phyloP scores from a whole-genome alignment of 2,888 invertebrate species.

The Sphaerophoria rueppellii region DNA sequence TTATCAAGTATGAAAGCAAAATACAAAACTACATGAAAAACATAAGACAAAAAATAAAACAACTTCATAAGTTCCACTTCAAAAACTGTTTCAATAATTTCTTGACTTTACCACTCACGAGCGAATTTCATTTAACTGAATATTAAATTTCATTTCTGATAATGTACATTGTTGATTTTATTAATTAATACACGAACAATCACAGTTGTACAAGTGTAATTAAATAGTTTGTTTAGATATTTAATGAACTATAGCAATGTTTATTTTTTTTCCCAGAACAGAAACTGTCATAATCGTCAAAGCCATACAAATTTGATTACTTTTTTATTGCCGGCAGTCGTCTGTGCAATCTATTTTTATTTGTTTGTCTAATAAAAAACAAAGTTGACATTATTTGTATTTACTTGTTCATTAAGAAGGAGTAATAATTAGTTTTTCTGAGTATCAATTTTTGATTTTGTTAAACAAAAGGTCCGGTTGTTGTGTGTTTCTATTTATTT shows the following conservation, averaged over 20 bases:
- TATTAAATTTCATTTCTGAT: slow-evolving; percentile 10
- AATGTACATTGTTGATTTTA: neutral
- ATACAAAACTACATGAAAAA: too few relatives aligned
- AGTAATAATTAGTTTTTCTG: neutral
- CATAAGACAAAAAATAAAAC: too few relatives aligned
- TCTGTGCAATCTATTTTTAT: neutral
- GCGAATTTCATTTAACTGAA: neutral
- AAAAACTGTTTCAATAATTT: too few relatives aligned
- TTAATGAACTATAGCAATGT: neutral
- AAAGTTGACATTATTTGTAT: neutral
- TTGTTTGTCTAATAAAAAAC: neutral
- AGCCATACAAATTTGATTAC: neutral
- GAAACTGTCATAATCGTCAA: slow-evolving; percentile 12
- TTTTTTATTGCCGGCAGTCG: neutral
- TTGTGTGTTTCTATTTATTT: too few relatives aligned
- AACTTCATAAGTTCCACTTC: too few relatives aligned
- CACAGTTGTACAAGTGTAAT: slow-evolving; percentile 26
- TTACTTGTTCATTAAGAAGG: neutral
- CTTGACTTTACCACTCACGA: too few relatives aligned
- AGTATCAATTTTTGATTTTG: neutral
- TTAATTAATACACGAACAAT: slow-evolving; percentile 1
- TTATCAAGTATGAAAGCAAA: too few relatives aligned
- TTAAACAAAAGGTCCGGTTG: neutral
- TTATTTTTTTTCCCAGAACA: neutral
- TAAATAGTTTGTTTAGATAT: slow-evolving; percentile 11